These are phyloP conservation scores for Drosophila funebris DNA, from an alignment of 1,140 invertebrate species.

Conservation along the genomic window DNA sequence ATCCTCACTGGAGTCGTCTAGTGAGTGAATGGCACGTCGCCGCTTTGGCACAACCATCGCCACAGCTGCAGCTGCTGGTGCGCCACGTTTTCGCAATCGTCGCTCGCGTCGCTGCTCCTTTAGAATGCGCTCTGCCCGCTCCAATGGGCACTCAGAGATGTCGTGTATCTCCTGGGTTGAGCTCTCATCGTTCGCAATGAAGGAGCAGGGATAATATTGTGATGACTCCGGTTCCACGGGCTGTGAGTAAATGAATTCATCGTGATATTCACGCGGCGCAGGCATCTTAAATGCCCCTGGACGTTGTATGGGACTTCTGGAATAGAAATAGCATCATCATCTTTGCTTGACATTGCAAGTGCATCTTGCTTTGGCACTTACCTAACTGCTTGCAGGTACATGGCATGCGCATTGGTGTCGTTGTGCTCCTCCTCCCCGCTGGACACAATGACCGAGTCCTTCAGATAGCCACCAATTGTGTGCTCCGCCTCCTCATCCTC, in stretches of 20 bases:
- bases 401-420: constrained; percentile 84
- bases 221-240: constrained; percentile 53
- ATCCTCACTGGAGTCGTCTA: constrained; percentile 62
- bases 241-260: constrained; percentile 77
- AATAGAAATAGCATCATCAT: neutral
- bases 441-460: constrained; percentile 70
- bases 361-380: constrained; percentile 64
- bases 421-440: constrained; percentile 83
- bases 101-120: constrained; percentile 61
- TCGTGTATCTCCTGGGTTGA: constrained; percentile 15
- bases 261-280: constrained; percentile 46
- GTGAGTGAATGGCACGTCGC: constrained; percentile 47
- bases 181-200: constrained; percentile 62
- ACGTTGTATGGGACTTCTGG: constrained; percentile 64
- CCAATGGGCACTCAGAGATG: constrained; percentile 65
- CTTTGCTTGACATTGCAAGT: neutral
- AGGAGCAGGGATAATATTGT: constrained; percentile 70
- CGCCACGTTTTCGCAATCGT: constrained; percentile 11
- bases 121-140: constrained; percentile 75
- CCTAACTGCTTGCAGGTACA: constrained; percentile 86
- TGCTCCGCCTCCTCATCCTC: constrained; percentile 66
- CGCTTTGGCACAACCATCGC: neutral
- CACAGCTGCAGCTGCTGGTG: neutral
- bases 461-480: constrained; percentile 59
- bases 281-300: constrained; percentile 77